Evolutionary conservation across 2,888 invertebrate genomes (phyloP), one percentile per base, ranked within the genome.

Genomic region (Sinhomidia bicolor): DNA sequence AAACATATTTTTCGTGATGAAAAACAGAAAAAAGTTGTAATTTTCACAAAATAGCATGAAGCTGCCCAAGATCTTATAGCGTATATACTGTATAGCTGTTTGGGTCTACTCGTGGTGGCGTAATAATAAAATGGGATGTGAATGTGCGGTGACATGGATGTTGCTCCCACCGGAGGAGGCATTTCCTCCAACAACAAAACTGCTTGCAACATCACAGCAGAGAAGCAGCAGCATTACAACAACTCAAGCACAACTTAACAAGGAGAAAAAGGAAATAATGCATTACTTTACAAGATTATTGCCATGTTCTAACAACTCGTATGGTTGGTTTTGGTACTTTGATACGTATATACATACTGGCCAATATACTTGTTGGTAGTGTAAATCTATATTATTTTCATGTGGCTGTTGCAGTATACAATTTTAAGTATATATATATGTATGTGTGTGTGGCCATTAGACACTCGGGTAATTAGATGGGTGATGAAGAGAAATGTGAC

Each of bases 401-500:
- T 68, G 17, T 41, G 41, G 12, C 29, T 5, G 12, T 23, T 20
- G 12, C 5, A 60, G 14, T 68, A n/a, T 68, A 68, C 32, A 32
- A 36, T 20, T 68, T 51, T 17, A 2, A 10, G 51, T 29, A 14
- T 51, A 7, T 71, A 47, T 74, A 41, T 14, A 36, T 6, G 17
- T 68, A 12, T 79, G 76, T 80, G 85, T 85, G 85, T 91, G 88
- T 87, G 88, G 89, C 89, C 89, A 90, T 91, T 91, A 90, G 85
- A 85, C 85, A 88, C 65, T 76, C 81, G 87, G 88, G 91, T 91
- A 91, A 90, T 91, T 91, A 91, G 89, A 85, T 83, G 82, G 83
- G 90, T 91, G 91, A 91, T 91, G 91, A 91, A 91, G 91, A 91
- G 91, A 90, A 91, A 91, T 91, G 91, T 89, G 83, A 79, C 68